Conservation (phyloP, 2,113 vertebrate species). For the Herpetotheres cachinnans region DNA sequence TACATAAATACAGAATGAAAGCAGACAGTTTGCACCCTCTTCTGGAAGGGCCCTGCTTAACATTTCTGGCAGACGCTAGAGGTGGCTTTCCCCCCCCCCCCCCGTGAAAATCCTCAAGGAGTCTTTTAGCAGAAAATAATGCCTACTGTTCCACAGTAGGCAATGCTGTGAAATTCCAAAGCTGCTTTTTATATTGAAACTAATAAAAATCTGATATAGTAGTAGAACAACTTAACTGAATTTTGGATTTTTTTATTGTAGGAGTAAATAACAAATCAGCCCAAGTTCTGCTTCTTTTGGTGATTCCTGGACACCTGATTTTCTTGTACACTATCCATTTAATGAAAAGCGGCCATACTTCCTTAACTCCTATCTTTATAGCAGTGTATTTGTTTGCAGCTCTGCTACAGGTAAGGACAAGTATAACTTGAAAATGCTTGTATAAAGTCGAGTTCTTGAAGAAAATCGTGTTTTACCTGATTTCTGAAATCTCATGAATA, state of each 20-base stretch:
- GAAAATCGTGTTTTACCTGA: neutral
- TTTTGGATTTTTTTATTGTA: slow-evolving; percentile 30
- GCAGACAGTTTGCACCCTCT: neutral
- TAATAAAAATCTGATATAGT: neutral
- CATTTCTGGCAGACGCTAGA: neutral
- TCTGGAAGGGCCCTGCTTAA: neutral
- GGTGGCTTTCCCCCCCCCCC: accelerated
- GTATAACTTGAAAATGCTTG: neutral
- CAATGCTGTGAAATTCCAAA: neutral
- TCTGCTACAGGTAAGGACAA: slow-evolving; percentile 85
- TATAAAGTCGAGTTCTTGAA: neutral
- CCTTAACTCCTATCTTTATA: slow-evolving; percentile 89
- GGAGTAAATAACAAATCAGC: slow-evolving; percentile 96
- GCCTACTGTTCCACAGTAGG: neutral
- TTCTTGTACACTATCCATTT: slow-evolving; percentile 96
- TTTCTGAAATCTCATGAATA: neutral
- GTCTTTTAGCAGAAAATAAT: neutral
- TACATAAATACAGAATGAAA: neutral
- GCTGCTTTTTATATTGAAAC: neutral
- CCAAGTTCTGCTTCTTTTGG: slow-evolving; percentile 90
- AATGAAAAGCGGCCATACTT: slow-evolving; percentile 96
- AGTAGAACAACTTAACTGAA: neutral
- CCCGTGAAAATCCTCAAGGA: neutral
- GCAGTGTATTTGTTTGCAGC: slow-evolving; percentile 89
- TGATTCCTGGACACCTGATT: slow-evolving; percentile 92